A percentile compares a stretch with the other conserved stretches of the same genome.
Evolutionary conservation across 35 echinoderm and acorn worm species (phyloP).

Genomic region (Chiridota heheva): DNA sequence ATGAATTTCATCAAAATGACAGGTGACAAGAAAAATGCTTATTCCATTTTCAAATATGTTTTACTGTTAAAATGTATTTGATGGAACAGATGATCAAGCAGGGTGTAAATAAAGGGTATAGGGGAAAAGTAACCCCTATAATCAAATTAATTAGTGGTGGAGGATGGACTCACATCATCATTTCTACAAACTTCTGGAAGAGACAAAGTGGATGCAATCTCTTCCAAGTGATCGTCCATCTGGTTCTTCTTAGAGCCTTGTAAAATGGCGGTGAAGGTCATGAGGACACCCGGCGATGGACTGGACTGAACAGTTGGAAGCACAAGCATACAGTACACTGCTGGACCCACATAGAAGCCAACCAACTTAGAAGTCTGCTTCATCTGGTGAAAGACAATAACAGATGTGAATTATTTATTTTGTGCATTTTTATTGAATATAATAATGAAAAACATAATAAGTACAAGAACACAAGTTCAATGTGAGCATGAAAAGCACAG

Average conservation of each 20-base stretch:
- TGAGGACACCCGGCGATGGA: conserved; percentile 62
- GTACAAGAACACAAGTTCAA: too few relatives aligned
- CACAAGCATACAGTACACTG: conserved; percentile 89
- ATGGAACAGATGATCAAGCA: background rate
- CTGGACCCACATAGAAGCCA: conserved; percentile 83
- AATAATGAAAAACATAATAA: too few relatives aligned
- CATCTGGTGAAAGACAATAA: conserved; percentile 19
- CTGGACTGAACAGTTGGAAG: conserved; percentile 54
- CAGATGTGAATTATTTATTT: background rate
- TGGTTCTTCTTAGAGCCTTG: conserved; percentile 43
- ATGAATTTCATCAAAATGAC: too few relatives aligned
- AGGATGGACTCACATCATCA: conserved; percentile 82
- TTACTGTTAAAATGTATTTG: too few relatives aligned
- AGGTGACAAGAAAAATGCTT: too few relatives aligned
- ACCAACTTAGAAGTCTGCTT: conserved; percentile 71
- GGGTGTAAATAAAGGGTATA: background rate
- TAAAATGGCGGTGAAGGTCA: conserved; percentile 83
- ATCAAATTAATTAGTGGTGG: conserved; percentile 1
- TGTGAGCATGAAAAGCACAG: too few relatives aligned
- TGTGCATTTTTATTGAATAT: too few relatives aligned
- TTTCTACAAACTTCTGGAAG: conserved; percentile 73
- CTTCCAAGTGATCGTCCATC: conserved; percentile 61
- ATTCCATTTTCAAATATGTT: too few relatives aligned
- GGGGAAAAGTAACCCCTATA: background rate
- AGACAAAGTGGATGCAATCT: conserved; percentile 52